Percentiles rank a stretch among this genome's conserved stretches.
Evolutionary conservation across 2,113 vertebrate species (phyloP).

Genomic region (Indri indri): DNA sequence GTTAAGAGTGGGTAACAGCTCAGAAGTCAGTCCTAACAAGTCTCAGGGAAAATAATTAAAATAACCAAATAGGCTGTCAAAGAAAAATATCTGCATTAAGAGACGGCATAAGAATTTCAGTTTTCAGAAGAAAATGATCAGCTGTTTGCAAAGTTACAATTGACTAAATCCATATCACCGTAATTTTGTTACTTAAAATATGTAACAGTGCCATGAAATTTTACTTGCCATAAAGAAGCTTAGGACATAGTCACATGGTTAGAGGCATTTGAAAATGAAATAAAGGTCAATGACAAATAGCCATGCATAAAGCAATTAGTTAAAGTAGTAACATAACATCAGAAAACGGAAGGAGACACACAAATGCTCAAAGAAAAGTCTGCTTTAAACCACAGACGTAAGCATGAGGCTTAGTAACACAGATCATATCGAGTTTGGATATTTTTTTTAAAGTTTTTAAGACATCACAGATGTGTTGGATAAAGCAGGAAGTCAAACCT

Average conservation of each 20-base stretch:
- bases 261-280: conserved; percentile 13
- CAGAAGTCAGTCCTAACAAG: not conserved
- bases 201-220: conserved; percentile 64
- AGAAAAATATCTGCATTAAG: conserved; percentile 8
- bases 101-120: not conserved
- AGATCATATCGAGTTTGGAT: not conserved
- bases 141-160: not conserved
- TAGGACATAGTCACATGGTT: not conserved
- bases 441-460: not conserved
- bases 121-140: conserved; percentile 25
- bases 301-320: not conserved
- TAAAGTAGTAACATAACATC: not conserved
- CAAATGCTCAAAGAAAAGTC: not conserved
- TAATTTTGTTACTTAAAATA: conserved; percentile 20
- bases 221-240: not conserved
- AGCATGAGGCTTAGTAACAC: not conserved
- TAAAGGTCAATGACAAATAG: not conserved
- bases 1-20: not conserved
- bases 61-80: not conserved
- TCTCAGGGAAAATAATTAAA: not conserved
- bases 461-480: not conserved
- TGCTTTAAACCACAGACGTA: not conserved
- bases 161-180: not conserved
- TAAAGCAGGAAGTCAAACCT: not conserved
- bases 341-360: not conserved